Conservation (phyloP, 2,797 vertebrate species). For the Gephyroberyx darwinii region DNA sequence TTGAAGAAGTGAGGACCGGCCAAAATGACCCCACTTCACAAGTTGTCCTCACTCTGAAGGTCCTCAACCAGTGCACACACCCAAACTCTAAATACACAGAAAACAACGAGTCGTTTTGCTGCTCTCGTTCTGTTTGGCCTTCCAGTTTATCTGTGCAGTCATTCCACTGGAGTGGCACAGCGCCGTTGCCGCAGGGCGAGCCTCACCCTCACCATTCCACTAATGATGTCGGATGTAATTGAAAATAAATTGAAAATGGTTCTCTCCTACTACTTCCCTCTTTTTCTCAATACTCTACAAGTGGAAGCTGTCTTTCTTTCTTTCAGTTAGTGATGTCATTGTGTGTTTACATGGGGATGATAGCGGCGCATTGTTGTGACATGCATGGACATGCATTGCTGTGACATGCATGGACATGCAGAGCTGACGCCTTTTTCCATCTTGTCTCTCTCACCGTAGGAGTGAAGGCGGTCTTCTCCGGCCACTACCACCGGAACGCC, state of each 20-base stretch:
- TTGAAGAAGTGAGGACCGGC: background rate
- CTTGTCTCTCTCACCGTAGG: slow-evolving; percentile 74
- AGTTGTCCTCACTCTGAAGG: no score
- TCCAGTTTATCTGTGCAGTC: slow-evolving; percentile 47
- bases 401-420: no score
- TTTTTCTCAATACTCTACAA: background rate
- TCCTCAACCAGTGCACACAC: slow-evolving; percentile 1
- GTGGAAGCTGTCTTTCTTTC: background rate
- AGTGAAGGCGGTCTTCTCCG: slow-evolving; percentile 92
- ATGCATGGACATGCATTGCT: no score
- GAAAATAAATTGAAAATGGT: slow-evolving; percentile 68
- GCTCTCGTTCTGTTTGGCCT: slow-evolving; percentile 43
- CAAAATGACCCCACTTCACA: slow-evolving; percentile 22
- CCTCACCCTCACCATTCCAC: slow-evolving; percentile 26
- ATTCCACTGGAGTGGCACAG: slow-evolving; percentile 37
- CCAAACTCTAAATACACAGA: slow-evolving; percentile 2
- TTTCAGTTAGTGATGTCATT: slow-evolving; percentile 20
- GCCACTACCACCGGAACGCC: slow-evolving; percentile 94
- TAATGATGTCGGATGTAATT: slow-evolving; percentile 63
- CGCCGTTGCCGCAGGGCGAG: slow-evolving; percentile 41
- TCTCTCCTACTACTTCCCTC: background rate
- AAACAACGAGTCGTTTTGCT: slow-evolving; percentile 30
- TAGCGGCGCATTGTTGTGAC: no score
- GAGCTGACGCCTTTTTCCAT: no score
- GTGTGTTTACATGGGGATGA: no score